Evolutionary conservation across 1,140 invertebrate species (phyloP).

Genomic region (Bombus pyrosoma): DNA sequence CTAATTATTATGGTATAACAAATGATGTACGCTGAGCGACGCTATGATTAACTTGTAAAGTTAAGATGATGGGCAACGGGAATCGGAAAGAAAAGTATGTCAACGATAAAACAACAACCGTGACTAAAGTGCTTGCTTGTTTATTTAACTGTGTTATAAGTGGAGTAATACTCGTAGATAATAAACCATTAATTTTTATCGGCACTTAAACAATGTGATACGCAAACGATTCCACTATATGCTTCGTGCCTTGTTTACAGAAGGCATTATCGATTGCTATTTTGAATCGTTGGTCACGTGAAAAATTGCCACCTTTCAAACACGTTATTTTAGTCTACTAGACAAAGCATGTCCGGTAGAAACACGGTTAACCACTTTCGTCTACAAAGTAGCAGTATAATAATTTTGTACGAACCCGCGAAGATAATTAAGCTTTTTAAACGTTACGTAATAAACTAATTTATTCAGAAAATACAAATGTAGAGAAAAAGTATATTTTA

Average conservation of each 20-base stretch:
- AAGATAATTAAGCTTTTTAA: too few relatives aligned
- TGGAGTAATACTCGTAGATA: conserved; percentile 54
- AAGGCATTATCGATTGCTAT: conserved; percentile 9
- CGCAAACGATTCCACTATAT: conserved; percentile 31
- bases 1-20: background rate
- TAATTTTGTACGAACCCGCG: background rate
- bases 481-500: background rate
- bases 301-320: background rate
- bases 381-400: background rate
- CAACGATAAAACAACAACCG: conserved; percentile 44
- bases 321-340: too few relatives aligned
- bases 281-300: background rate
- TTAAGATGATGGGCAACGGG: conserved; percentile 8
- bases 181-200: conserved; percentile 62
- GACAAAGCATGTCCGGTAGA: background rate
- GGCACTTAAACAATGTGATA: conserved; percentile 40
- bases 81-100: conserved; percentile 29
- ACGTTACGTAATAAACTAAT: background rate
- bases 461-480: too few relatives aligned
- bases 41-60: conserved; percentile 10
- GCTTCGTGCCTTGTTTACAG: conserved; percentile 10
- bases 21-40: background rate
- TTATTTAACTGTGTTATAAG: conserved; percentile 50
- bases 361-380: background rate
- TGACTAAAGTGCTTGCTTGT: conserved; percentile 48